phyloP scores from a whole-genome alignment of 1,140 invertebrate species.

The Mylabris phalerata region DNA sequence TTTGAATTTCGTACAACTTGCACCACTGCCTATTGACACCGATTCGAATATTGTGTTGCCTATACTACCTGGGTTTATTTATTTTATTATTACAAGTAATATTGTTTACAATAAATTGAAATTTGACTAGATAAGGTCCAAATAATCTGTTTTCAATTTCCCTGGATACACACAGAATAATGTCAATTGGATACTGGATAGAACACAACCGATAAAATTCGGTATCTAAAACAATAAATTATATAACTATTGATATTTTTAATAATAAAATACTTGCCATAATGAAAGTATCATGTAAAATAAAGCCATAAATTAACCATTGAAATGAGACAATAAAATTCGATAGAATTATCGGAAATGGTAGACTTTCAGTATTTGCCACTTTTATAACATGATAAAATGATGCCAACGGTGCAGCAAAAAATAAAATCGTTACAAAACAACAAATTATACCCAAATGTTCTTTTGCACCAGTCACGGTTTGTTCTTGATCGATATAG shows the following conservation, averaged over 20 bases:
- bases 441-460: conserved; percentile 55
- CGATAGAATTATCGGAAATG: conserved; percentile 68
- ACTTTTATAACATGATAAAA: conserved; percentile 67
- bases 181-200: conserved; percentile 60
- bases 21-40: too few relatives aligned
- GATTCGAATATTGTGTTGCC: too few relatives aligned
- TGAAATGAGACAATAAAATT: conserved; percentile 66
- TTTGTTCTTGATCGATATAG: conserved; percentile 22
- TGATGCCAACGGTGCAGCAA: conserved; percentile 69
- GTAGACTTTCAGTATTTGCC: conserved; percentile 68
- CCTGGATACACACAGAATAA: conserved; percentile 63
- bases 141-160: conserved; percentile 16
- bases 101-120: too few relatives aligned
- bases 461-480: conserved; percentile 18
- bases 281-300: conserved; percentile 66
- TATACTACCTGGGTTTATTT: too few relatives aligned
- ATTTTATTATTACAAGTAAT: too few relatives aligned
- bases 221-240: conserved; percentile 50
- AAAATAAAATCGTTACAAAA: conserved; percentile 64
- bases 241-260: background rate
- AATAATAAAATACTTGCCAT: conserved; percentile 45
- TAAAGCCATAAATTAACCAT: conserved; percentile 68
- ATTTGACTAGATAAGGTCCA: too few relatives aligned
- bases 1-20: too few relatives aligned
- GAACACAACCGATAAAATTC: conserved; percentile 63